Evolutionary conservation across 2,113 vertebrate genomes (phyloP).

Genomic region (Strigops habroptila): DNA sequence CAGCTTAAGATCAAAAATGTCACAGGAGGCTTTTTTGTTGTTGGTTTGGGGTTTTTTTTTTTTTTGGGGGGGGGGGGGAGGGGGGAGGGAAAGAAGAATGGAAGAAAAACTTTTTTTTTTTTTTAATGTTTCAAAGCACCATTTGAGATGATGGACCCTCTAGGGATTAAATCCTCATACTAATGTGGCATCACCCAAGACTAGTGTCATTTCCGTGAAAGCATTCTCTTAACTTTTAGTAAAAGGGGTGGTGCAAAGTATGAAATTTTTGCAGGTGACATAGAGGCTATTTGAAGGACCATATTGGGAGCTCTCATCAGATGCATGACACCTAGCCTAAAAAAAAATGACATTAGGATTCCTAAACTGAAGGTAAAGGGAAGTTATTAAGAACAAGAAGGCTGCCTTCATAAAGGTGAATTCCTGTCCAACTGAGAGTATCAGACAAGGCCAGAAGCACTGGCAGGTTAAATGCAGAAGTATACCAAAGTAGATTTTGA

Average conservation of each 20-base stretch:
- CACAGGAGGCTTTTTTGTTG: not conserved
- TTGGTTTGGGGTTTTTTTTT: not conserved
- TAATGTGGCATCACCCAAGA: not conserved
- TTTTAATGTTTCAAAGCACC: not conserved
- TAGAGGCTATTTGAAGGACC: not conserved
- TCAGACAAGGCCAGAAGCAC: not conserved
- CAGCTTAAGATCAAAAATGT: not conserved
- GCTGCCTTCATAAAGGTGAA: not conserved
- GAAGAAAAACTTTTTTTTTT: not conserved
- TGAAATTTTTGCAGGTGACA: not conserved
- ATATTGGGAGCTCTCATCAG: not conserved
- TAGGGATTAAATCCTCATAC: not conserved
- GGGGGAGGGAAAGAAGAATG: not conserved
- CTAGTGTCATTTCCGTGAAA: not conserved
- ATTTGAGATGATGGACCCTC: not conserved
- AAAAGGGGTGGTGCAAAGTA: not conserved
- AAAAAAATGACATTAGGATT: not conserved
- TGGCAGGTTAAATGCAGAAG: not conserved
- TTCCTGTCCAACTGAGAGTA: not conserved
- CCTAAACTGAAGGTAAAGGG: not conserved
- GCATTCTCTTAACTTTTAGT: not conserved
- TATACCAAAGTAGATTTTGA: not conserved
- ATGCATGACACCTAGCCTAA: not conserved
- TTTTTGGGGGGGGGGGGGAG: accelerated
- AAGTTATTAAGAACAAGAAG: not conserved